A percentile compares a stretch with the other conserved stretches of the same genome.
Conservation (phyloP, 2,888 invertebrate species). For the Latheticus oryzae region DNA sequence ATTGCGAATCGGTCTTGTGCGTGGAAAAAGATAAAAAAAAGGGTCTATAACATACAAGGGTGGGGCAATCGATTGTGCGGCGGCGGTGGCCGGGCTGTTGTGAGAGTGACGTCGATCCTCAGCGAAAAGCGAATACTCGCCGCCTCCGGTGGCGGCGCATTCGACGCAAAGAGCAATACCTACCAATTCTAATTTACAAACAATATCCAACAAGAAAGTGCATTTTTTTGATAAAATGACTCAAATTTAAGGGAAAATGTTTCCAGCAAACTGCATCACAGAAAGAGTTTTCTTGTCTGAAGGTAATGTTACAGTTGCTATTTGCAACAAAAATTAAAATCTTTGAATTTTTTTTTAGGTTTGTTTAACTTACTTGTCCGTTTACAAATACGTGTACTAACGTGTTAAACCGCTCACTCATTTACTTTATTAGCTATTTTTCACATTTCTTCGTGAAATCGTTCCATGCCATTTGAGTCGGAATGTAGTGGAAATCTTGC, state of each 20-base stretch:
- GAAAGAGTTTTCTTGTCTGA: too few species aligned
- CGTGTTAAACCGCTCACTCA: conserved; percentile 31
- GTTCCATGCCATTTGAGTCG: conserved; percentile 20
- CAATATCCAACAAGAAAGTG: too few species aligned
- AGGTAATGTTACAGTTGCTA: too few species aligned
- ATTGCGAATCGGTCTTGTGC: conserved; percentile 20
- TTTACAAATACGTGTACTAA: conserved; percentile 1
- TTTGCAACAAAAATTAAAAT: background rate
- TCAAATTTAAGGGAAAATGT: too few species aligned
- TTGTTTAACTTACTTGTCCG: background rate
- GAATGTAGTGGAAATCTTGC: conserved; percentile 4
- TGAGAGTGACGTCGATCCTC: conserved; percentile 39
- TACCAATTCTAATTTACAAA: too few species aligned
- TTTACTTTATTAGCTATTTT: conserved; percentile 33
- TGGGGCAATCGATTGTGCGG: conserved; percentile 44
- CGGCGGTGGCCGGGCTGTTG: conserved; percentile 36
- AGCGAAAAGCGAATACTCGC: conserved; percentile 24
- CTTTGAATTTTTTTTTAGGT: background rate
- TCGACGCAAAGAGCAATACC: too few species aligned
- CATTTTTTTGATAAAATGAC: too few species aligned
- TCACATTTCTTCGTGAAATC: conserved; percentile 21
- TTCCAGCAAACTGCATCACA: too few species aligned
- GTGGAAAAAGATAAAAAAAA: conserved; percentile 38
- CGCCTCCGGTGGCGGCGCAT: conserved; percentile 21
- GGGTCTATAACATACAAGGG: conserved; percentile 39